These are phyloP conservation scores for Hyperoplus lanceolatus DNA, from an alignment of 2,797 vertebrate genomes.

Conservation along the genomic window DNA sequence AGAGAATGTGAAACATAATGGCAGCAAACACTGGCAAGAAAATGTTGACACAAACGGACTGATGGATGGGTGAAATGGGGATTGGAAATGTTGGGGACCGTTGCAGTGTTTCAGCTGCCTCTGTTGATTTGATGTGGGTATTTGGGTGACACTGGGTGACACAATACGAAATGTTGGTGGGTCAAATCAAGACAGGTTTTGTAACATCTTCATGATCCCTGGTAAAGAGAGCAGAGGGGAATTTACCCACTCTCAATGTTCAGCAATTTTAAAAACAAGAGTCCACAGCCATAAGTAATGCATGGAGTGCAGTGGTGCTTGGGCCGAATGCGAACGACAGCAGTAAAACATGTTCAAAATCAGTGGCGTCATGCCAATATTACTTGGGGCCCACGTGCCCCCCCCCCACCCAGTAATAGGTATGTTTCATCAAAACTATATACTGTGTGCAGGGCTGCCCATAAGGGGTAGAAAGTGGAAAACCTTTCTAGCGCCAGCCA, in stretches of 20 bases:
- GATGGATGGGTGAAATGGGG: slow-evolving; percentile 59
- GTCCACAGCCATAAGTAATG: not conserved
- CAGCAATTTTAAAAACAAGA: not conserved
- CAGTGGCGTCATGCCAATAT: too few species aligned
- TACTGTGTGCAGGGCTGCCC: too few species aligned
- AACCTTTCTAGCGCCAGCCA: too few species aligned
- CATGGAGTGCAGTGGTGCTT: not conserved
- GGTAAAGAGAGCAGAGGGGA: not conserved
- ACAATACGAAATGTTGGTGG: slow-evolving; percentile 35
- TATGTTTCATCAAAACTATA: too few species aligned
- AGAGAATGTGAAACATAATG: slow-evolving; percentile 30
- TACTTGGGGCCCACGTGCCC: too few species aligned
- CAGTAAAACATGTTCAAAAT: not conserved
- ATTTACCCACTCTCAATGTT: not conserved
- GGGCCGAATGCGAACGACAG: not conserved
- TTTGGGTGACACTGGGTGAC: slow-evolving; percentile 72
- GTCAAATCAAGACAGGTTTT: not conserved
- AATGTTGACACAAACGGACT: slow-evolving; percentile 55
- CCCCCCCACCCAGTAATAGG: too few species aligned
- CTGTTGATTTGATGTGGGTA: slow-evolving; percentile 76
- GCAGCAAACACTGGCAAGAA: slow-evolving; percentile 33
- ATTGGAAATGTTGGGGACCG: slow-evolving; percentile 57
- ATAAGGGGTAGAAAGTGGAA: too few species aligned
- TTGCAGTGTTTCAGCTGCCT: slow-evolving; percentile 57
- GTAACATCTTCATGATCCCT: not conserved